Percentiles rank a stretch among this genome's conserved stretches.
Evolutionary conservation across 2,888 invertebrate species (phyloP).

Genomic region (Noctua comes): DNA sequence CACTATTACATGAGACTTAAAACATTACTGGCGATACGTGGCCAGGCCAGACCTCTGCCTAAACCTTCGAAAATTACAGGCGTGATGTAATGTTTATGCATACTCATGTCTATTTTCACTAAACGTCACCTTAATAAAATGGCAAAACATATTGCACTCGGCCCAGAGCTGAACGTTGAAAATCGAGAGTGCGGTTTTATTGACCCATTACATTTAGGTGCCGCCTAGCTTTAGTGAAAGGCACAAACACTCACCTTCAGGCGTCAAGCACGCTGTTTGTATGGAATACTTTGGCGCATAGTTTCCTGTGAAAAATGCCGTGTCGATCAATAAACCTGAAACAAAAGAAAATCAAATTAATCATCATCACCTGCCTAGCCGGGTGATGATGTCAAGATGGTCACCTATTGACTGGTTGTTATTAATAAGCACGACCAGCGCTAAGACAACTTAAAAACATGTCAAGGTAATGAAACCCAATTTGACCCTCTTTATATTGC

Average conservation of each 20-base stretch:
- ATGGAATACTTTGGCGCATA: slow-evolving; percentile 91
- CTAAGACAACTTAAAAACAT: background rate
- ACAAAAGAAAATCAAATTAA: slow-evolving; percentile 41
- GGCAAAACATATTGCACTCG: background rate
- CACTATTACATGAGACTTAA: background rate
- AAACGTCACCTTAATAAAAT: background rate
- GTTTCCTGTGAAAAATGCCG: slow-evolving; percentile 92
- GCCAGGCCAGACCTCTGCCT: too few species aligned
- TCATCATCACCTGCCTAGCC: background rate
- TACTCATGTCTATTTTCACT: background rate
- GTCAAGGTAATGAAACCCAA: background rate
- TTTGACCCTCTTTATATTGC: background rate
- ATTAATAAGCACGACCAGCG: background rate
- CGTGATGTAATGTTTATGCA: too few species aligned
- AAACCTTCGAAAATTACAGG: too few species aligned
- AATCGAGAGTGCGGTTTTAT: background rate
- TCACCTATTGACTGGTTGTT: background rate
- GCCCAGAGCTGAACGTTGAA: background rate
- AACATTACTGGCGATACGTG: background rate
- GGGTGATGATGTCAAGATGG: background rate
- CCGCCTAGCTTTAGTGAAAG: background rate
- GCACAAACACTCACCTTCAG: slow-evolving; percentile 66
- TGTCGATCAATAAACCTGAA: slow-evolving; percentile 90
- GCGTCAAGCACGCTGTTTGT: slow-evolving; percentile 89
- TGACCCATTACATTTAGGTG: background rate